Conservation (phyloP, 2,888 invertebrate genomes). For the Caenorhabditis zanzibari region DNA sequence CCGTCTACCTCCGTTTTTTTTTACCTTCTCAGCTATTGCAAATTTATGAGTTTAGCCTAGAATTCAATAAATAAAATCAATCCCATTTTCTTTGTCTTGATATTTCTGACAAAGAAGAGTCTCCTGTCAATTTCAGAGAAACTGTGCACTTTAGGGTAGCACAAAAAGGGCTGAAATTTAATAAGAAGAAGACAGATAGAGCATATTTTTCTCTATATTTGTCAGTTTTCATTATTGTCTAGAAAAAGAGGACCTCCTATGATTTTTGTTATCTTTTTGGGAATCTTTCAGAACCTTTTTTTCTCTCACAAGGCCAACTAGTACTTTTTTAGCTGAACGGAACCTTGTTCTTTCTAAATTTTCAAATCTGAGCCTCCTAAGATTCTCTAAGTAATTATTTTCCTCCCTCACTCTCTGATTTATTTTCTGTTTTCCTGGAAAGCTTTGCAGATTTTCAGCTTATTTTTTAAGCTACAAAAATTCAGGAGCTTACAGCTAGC, state of each 20-base stretch:
- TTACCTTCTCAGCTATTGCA: too few species aligned
- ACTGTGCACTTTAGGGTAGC: conserved; percentile 21
- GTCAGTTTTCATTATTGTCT: conserved; percentile 1
- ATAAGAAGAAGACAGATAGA: not conserved
- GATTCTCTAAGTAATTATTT: too few species aligned
- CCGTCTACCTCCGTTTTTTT: too few species aligned
- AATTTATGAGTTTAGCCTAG: too few species aligned
- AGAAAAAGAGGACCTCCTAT: not conserved
- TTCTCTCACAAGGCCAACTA: not conserved
- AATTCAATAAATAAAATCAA: not conserved
- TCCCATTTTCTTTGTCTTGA: not conserved
- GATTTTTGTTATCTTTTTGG: conserved; percentile 1
- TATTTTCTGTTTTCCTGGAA: not conserved
- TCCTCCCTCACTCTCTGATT: not conserved
- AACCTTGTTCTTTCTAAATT: too few species aligned
- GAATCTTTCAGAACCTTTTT: not conserved
- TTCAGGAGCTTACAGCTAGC: not conserved
- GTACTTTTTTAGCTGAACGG: not conserved
- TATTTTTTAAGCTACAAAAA: not conserved
- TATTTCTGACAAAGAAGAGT: not conserved
- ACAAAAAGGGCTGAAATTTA: not conserved
- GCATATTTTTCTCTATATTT: not conserved
- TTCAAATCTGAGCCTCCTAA: too few species aligned
- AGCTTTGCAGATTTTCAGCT: not conserved
- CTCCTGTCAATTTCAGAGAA: conserved; percentile 21